Evolutionary conservation across 2,113 vertebrate genomes (phyloP).

Genomic region (Solea solea): DNA sequence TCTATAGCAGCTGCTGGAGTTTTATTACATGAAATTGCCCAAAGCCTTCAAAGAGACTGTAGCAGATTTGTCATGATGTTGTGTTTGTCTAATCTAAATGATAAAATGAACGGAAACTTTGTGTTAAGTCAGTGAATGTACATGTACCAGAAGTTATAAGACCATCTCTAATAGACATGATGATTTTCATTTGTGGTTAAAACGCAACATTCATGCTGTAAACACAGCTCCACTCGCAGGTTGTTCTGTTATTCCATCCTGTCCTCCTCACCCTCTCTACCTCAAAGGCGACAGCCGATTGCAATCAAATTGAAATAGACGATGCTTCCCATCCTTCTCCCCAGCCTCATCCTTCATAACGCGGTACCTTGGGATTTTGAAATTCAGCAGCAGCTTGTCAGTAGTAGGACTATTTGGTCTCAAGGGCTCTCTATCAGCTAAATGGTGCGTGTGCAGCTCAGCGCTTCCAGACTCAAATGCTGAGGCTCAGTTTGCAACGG

Average conservation of each 20-base stretch:
- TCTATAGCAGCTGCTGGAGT: too few species aligned
- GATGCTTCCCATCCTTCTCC: constrained; percentile 18
- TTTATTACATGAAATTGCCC: too few species aligned
- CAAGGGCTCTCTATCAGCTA: constrained; percentile 52
- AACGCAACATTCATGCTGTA: not conserved
- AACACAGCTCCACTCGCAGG: constrained; percentile 3
- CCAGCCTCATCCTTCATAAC: constrained; percentile 23
- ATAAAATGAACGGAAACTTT: constrained; percentile 5
- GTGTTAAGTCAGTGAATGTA: not conserved
- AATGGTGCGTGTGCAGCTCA: constrained; percentile 35
- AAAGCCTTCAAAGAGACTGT: not conserved
- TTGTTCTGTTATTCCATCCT: constrained; percentile 27
- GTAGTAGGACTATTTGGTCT: constrained; percentile 41
- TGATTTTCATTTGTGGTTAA: not conserved
- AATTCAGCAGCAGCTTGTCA: constrained; percentile 51
- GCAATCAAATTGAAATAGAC: constrained; percentile 43
- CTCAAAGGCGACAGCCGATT: constrained; percentile 27
- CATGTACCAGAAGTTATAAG: not conserved
- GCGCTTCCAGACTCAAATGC: constrained; percentile 15
- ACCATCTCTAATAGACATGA: constrained; percentile 7
- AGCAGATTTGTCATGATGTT: not conserved
- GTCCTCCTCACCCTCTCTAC: constrained; percentile 21
- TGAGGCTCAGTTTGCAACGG: constrained; percentile 15
- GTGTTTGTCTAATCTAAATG: not conserved
- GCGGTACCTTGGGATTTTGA: constrained; percentile 37